Percentiles rank a stretch among this genome's conserved stretches.
Evolutionary conservation across 2,797 vertebrate species (phyloP).

Genomic region (Tiaroga cobitis): DNA sequence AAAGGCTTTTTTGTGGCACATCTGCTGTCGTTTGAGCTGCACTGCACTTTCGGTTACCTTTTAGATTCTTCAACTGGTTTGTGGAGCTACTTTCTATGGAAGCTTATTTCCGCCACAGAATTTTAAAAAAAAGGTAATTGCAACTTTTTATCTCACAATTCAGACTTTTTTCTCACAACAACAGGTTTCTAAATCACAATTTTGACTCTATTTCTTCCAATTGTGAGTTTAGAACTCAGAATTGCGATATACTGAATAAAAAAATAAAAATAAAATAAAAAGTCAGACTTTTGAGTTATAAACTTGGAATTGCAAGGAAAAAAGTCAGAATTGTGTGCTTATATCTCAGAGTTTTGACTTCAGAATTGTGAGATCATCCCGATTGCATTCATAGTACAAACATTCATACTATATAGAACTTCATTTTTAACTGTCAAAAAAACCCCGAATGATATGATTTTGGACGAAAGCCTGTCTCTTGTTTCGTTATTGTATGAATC

Average conservation of each 20-base stretch:
- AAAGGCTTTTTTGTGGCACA: not conserved
- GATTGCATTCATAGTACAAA: not conserved
- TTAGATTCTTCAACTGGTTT: not conserved
- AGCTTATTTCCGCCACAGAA: not conserved
- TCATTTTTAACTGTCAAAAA: no score
- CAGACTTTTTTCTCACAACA: not conserved
- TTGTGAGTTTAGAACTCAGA: not conserved
- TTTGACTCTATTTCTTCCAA: not conserved
- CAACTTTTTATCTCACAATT: not conserved
- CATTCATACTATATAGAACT: no score
- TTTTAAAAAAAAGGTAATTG: no score
- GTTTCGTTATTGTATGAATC: not conserved
- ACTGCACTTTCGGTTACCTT: not conserved
- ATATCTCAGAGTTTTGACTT: not conserved
- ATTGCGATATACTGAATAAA: no score
- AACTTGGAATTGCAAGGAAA: no score
- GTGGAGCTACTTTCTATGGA: not conserved
- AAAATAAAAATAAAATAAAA: no score
- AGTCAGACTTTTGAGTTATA: no score
- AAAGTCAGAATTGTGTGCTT: not conserved
- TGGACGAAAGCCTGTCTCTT: not conserved
- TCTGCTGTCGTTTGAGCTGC: not conserved
- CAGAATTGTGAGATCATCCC: not conserved
- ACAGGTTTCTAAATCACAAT: not conserved
- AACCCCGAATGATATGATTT: not conserved